Conservation (phyloP, 2,113 vertebrate species). For the Oncorhynchus clarkii region DNA sequence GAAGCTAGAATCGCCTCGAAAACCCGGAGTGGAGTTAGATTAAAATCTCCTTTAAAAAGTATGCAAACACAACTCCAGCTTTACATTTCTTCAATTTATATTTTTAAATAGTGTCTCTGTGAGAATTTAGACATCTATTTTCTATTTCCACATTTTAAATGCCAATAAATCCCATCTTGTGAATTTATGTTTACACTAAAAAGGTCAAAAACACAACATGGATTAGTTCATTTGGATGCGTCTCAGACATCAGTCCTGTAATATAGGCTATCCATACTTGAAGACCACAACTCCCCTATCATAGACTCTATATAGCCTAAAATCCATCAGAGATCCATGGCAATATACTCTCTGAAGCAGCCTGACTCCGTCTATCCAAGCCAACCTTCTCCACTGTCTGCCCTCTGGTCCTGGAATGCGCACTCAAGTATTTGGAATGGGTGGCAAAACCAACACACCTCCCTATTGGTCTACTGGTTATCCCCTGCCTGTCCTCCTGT, state of each 20-base stretch:
- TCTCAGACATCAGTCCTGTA: background rate
- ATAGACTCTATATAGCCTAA: conserved; percentile 40
- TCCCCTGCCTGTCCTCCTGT: conserved; percentile 33
- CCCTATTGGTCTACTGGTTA: conserved; percentile 61
- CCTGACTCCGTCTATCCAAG: conserved; percentile 49
- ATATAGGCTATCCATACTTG: conserved; percentile 15
- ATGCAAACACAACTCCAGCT: conserved; percentile 39
- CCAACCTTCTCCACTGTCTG: background rate
- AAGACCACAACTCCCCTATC: conserved; percentile 53
- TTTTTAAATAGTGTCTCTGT: background rate
- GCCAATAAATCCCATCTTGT: background rate
- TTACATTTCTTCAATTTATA: rapidly evolving
- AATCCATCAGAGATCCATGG: conserved; percentile 27
- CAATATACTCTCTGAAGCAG: background rate
- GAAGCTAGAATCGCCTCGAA: conserved; percentile 64
- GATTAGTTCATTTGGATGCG: background rate
- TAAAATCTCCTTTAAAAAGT: conserved; percentile 34
- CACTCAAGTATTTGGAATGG: conserved; percentile 59
- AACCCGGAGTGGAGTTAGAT: conserved; percentile 66
- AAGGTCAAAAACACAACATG: background rate
- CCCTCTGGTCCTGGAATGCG: conserved; percentile 44
- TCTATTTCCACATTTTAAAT: background rate
- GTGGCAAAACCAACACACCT: conserved; percentile 55
- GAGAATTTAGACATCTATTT: background rate
- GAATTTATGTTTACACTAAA: background rate